These are phyloP conservation scores for Todiramphus chloris DNA, from an alignment of 2,113 vertebrate species.

Conservation along the genomic window DNA sequence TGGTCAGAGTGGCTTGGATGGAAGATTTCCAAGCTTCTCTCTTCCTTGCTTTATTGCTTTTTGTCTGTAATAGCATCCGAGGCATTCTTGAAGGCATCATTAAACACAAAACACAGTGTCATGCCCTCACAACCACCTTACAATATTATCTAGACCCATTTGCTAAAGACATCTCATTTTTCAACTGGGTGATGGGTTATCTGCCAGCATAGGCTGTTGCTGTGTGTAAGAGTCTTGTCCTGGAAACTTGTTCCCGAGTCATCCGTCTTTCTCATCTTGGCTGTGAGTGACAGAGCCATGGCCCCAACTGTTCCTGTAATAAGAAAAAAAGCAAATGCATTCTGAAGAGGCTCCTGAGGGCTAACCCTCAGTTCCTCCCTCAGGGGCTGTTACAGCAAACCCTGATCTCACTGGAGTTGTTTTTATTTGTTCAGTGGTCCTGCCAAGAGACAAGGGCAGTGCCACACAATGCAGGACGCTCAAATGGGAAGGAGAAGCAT, in stretches of 20 bases:
- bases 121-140: neutral
- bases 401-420: neutral
- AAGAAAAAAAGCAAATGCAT: neutral
- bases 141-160: neutral
- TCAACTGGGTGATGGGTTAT: neutral
- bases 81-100: neutral
- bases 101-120: neutral
- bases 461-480: neutral
- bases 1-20: neutral
- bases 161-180: neutral
- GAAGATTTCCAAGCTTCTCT: neutral
- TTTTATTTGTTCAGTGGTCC: slow-evolving; percentile 6
- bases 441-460: slow-evolving; percentile 3
- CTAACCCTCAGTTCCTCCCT: neutral
- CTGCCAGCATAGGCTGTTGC: neutral
- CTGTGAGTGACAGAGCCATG: neutral
- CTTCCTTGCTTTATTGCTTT: neutral
- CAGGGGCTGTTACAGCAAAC: neutral
- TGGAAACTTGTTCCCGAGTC: neutral
- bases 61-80: neutral
- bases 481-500: neutral
- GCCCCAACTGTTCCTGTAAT: neutral
- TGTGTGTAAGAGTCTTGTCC: neutral
- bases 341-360: neutral
- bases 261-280: neutral